A percentile compares a stretch with the other conserved stretches of the same genome.
These are phyloP conservation scores for Bombycilla garrulus DNA, from an alignment of 2,113 vertebrate species.

Conservation along the genomic window DNA sequence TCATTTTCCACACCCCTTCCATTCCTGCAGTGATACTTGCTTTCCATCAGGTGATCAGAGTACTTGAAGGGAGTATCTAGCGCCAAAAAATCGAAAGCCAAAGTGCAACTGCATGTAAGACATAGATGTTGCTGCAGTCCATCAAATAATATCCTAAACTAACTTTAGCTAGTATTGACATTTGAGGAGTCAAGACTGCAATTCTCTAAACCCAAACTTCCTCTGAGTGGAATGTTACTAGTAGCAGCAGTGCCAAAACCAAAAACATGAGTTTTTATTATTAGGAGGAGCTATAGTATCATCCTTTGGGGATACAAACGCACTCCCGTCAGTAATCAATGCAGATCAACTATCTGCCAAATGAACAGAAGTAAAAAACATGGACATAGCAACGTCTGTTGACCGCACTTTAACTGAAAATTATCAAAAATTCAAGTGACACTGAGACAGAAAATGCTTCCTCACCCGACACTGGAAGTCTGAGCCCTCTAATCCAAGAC, in stretches of 20 bases:
- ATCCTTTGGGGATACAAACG: background rate
- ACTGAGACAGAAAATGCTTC: background rate
- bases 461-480: slow-evolving; percentile 97
- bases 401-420: background rate
- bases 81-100: background rate
- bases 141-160: background rate
- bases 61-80: background rate
- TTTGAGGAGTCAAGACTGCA: background rate
- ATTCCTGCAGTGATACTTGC: background rate
- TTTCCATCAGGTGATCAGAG: background rate
- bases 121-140: background rate
- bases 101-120: background rate
- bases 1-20: background rate
- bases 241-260: background rate
- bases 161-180: background rate
- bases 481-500: slow-evolving; percentile 87
- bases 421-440: background rate
- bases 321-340: background rate
- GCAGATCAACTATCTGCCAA: background rate
- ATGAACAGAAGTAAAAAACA: background rate
- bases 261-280: background rate
- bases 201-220: background rate
- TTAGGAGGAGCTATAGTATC: background rate
- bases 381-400: background rate
- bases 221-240: background rate